Percentiles rank a stretch among this genome's conserved stretches.
Conservation (phyloP, 35 echinoderm and acorn worm genomes). For the Apostichopus japonicus region DNA sequence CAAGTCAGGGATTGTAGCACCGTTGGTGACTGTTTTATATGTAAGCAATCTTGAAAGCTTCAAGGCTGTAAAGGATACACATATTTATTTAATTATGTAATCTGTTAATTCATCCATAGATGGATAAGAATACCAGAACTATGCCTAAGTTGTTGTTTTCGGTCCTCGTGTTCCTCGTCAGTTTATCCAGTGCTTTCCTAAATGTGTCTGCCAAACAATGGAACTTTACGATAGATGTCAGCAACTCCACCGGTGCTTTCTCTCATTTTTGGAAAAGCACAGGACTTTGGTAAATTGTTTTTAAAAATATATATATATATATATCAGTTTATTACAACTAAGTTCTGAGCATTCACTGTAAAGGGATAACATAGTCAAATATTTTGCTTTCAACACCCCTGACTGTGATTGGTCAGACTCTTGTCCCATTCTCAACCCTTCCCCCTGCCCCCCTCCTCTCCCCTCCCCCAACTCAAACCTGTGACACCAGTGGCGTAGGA, state of each 20-base stretch:
- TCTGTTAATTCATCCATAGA: no score
- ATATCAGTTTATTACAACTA: not conserved
- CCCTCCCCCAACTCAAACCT: no score
- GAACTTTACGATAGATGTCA: constrained; percentile 43
- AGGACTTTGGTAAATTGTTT: constrained; percentile 85
- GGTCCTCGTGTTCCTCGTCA: not conserved
- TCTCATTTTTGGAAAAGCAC: constrained; percentile 95
- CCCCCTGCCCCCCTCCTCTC: not conserved
- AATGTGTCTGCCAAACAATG: not conserved
- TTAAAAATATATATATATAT: not conserved
- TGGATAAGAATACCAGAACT: no score
- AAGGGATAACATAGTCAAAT: no score
- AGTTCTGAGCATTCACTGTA: not conserved
- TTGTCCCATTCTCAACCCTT: not conserved
- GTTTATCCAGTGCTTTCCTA: not conserved
- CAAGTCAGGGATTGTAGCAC: no score
- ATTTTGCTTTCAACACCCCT: no score
- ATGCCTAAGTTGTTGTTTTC: not conserved
- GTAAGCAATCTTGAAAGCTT: no score
- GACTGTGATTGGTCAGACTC: no score
- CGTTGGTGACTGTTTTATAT: no score
- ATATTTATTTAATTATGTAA: no score
- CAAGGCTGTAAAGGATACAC: no score
- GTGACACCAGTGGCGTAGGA: no score
- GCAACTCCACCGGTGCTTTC: constrained; percentile 53